Percentiles rank a stretch among this genome's conserved stretches.
Conservation (phyloP, 2,113 vertebrate species). For the Apteryx owenii region DNA sequence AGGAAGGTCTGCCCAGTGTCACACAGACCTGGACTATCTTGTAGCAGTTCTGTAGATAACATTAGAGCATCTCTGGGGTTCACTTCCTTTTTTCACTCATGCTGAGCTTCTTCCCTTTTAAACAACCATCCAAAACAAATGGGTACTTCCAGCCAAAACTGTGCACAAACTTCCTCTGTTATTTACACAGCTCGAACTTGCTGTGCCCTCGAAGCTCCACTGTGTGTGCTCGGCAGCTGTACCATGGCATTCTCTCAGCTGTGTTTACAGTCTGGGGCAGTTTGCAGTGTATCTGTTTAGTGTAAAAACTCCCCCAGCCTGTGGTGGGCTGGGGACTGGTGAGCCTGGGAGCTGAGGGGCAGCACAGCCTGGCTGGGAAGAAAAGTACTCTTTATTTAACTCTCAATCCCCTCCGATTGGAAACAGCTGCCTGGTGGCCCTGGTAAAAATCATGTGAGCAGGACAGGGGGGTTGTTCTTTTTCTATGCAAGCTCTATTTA, state of each 20-base stretch:
- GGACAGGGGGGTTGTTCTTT: background rate
- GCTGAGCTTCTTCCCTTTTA: constrained; percentile 47
- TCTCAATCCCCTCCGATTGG: constrained; percentile 2
- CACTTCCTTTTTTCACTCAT: constrained; percentile 41
- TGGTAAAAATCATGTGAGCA: constrained; percentile 19
- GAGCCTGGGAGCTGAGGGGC: constrained; percentile 9
- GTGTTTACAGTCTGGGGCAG: constrained; percentile 76
- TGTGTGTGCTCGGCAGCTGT: constrained; percentile 45
- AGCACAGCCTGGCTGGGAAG: constrained; percentile 9
- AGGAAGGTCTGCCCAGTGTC: background rate
- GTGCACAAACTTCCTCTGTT: constrained; percentile 49
- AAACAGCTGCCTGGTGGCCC: constrained; percentile 44
- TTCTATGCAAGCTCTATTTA: background rate
- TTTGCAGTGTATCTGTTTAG: constrained; percentile 58
- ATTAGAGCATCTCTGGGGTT: constrained; percentile 8
- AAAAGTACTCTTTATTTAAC: constrained; percentile 43
- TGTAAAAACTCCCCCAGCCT: constrained; percentile 51
- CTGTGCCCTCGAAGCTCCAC: constrained; percentile 19
- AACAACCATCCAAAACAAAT: constrained; percentile 53
- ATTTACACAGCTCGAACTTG: constrained; percentile 67
- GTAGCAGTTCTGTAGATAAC: constrained; percentile 7
- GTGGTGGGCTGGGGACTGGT: background rate
- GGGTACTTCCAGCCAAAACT: constrained; percentile 51
- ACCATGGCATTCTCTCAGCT: constrained; percentile 62
- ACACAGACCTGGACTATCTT: constrained; percentile 6